Base-by-base conservation (phyloP, 2,888 invertebrate species). In the Prostheceraeus crozeri region DNA sequence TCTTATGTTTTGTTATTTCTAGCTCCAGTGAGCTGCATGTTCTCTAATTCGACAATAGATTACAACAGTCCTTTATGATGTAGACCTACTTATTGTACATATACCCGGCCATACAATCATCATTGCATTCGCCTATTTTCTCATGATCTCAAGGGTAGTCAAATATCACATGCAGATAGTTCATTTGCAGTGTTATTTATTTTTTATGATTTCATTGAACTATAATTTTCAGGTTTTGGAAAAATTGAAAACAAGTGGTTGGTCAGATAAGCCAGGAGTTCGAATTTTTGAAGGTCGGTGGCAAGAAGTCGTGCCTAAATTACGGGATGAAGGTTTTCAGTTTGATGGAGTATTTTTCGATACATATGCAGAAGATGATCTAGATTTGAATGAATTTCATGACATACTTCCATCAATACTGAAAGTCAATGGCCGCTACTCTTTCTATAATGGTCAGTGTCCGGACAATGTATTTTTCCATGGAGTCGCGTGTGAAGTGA, bases 341-440 rank as follows among this genome's bases (percentile, higher is more conserved):
- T 60, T 60, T 61, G 60, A 60, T 61, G 60, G 60, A 16, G 35
- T 60, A 19, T 60, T 60, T 46, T 60, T 61, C 23, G 60, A 60
- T 46, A 60, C 60, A 28, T 60, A 60, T 25, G 60, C 60, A 8
- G 60, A 60, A 28, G 60, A 60, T 28, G 60, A 60, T 27, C 46
- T 48, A 11, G 60, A 60, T 61, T 11, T 60, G 60, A 23, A 35
- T 10, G 25, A 59, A 19, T 60, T 60, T 28, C 60, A 60, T 23
- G 46, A 45, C 25, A 33, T 46, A 16, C 30, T 60, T 11, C 60
- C 60, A 3, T 16, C 8, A 10, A 16, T 60, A 14, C 30, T 60
- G 60, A 59, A 59, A 1, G 27, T 28, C 11, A 56, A 31, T 14
- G 60, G 60, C n/a, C 19, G 60, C 14, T 60, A 60, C 23, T 40